Conservation (phyloP, 2,888 invertebrate genomes). For the Eupithecia insigniata region DNA sequence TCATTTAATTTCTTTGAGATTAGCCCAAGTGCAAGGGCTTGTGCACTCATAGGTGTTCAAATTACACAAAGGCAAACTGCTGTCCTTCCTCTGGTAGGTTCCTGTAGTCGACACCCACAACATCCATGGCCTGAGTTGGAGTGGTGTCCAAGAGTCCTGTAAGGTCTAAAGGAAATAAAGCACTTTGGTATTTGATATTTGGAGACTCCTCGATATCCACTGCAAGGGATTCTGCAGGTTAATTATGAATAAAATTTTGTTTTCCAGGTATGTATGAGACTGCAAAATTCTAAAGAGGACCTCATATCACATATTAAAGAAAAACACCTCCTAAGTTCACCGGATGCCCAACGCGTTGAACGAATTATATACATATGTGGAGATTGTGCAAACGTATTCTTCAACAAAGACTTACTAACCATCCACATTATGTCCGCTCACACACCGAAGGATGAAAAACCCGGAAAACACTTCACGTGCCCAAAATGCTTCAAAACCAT, state of each 20-base stretch:
- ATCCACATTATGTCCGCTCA: constrained; percentile 52
- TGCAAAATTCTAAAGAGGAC: constrained; percentile 18
- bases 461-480: constrained; percentile 44
- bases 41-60: too few species aligned
- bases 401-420: constrained; percentile 59
- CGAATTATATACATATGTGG: constrained; percentile 64
- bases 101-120: too few species aligned
- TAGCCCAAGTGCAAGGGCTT: too few species aligned
- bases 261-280: constrained; percentile 61
- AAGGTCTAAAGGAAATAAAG: too few species aligned
- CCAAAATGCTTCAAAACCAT: constrained; percentile 53
- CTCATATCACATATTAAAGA: constrained; percentile 58
- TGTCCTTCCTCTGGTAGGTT: too few species aligned
- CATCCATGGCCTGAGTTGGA: too few species aligned
- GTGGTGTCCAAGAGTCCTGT: too few species aligned
- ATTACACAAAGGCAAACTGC: too few species aligned
- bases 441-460: not conserved
- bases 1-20: too few species aligned
- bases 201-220: too few species aligned
- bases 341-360: constrained; percentile 53
- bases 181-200: too few species aligned
- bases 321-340: constrained; percentile 57
- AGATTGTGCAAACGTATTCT: constrained; percentile 59
- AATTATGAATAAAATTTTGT: not conserved
- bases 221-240: too few species aligned